These are phyloP conservation scores for Erebia ligea DNA, from an alignment of 2,888 invertebrate species.

Conservation along the genomic window DNA sequence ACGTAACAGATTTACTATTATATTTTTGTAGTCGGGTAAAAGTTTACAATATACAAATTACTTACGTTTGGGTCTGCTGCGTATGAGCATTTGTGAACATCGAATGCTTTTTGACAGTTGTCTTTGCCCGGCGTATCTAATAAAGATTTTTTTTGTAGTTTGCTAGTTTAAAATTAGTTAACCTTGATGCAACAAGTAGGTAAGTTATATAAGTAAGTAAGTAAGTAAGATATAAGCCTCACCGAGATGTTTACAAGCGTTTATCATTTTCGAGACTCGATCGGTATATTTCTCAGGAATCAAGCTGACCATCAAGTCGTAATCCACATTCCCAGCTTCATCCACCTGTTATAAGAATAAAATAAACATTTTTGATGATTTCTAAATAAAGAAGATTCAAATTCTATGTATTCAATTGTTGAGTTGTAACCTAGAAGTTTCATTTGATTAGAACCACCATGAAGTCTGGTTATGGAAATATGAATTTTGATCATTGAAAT, in stretches of 20 bases:
- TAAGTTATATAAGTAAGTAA: too few species aligned
- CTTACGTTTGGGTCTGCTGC: conserved; percentile 74
- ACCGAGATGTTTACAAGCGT: conserved; percentile 71
- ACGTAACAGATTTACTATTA: too few species aligned
- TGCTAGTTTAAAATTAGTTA: too few species aligned
- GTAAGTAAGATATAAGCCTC: conserved; percentile 34
- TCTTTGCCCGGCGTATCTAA: conserved; percentile 70
- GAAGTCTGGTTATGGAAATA: too few species aligned
- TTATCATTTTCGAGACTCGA: conserved; percentile 68
- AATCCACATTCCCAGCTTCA: conserved; percentile 70
- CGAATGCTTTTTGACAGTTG: conserved; percentile 73
- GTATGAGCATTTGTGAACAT: conserved; percentile 77
- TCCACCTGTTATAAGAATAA: conserved; percentile 57
- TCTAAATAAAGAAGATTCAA: too few species aligned
- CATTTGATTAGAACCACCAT: too few species aligned
- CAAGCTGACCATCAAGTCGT: conserved; percentile 74
- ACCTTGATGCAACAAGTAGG: too few species aligned
- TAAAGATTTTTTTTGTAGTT: conserved; percentile 37
- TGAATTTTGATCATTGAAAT: too few species aligned
- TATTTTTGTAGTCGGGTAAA: background rate
- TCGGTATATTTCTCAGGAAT: conserved; percentile 74
- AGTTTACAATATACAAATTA: conserved; percentile 27
- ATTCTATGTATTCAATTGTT: too few species aligned
- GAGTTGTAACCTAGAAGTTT: too few species aligned
- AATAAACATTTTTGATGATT: background rate